phyloP scores from a whole-genome alignment of 2,113 vertebrate genomes.

The Corvus hawaiiensis region DNA sequence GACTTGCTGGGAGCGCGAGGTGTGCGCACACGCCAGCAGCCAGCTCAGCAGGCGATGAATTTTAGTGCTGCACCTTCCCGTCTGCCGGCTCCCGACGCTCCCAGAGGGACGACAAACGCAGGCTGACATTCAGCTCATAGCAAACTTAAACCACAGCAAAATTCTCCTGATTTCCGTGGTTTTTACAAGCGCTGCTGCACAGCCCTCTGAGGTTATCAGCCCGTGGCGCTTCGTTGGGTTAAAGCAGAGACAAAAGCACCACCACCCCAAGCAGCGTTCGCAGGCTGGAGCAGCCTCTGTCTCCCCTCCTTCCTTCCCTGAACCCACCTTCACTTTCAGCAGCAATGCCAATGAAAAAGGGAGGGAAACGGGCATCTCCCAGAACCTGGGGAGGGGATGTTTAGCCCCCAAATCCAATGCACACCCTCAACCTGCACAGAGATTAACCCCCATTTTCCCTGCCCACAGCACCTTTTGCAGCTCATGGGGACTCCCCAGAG shows the following conservation, averaged over 20 bases:
- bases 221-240: fast-evolving
- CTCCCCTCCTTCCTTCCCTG: neutral
- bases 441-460: fast-evolving
- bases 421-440: fast-evolving
- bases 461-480: neutral
- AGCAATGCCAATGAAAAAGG: neutral
- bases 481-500: neutral
- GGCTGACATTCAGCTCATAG: neutral
- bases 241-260: neutral
- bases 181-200: neutral
- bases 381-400: neutral
- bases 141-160: neutral
- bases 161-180: neutral
- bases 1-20: neutral
- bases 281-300: neutral
- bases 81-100: neutral
- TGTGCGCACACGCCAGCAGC: fast-evolving
- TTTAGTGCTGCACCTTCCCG: neutral
- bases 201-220: neutral
- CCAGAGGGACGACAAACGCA: neutral
- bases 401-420: neutral
- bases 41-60: neutral
- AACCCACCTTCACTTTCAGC: neutral
- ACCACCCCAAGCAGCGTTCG: fast-evolving
- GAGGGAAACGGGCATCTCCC: fast-evolving